These are phyloP conservation scores for Conops quadrifasciatus DNA, from an alignment of 2,888 invertebrate species.

Conservation along the genomic window DNA sequence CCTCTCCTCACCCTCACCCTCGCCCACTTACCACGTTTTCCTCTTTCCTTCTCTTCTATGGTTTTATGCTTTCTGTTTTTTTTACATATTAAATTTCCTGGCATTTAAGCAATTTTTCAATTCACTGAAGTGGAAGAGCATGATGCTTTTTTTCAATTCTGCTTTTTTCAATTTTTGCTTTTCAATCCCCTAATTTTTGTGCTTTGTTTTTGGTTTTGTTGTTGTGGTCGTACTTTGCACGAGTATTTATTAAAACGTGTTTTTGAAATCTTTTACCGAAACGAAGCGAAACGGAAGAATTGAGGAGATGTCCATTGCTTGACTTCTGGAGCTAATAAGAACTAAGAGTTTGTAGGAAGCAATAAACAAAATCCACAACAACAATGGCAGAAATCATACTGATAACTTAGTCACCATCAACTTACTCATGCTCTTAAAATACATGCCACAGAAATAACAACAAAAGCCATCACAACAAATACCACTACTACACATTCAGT, in stretches of 20 bases:
- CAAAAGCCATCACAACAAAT: background rate
- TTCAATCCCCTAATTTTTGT: background rate
- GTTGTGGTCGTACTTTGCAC: too few species aligned
- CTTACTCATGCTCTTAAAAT: background rate
- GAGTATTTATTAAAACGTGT: too few species aligned
- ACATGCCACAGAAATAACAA: background rate
- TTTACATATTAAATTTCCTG: slow-evolving; percentile 31
- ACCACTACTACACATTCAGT: background rate
- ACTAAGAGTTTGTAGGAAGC: background rate
- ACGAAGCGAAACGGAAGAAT: background rate
- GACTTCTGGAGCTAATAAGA: slow-evolving; percentile 30
- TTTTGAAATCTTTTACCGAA: slow-evolving; percentile 12
- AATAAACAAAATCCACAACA: slow-evolving; percentile 5
- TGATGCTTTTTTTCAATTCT: slow-evolving; percentile 20
- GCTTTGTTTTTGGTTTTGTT: too few species aligned
- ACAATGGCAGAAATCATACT: background rate
- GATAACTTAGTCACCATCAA: background rate
- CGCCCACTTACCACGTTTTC: background rate
- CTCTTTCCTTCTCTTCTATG: background rate
- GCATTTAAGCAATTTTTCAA: slow-evolving; percentile 32
- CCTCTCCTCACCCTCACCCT: too few species aligned
- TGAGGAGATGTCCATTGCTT: slow-evolving; percentile 3
- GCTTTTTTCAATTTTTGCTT: too few species aligned
- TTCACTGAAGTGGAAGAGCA: slow-evolving; percentile 31
- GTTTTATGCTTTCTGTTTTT: slow-evolving; percentile 11